Evolutionary conservation across 2,888 invertebrate species (phyloP).

Genomic region (Apotomis betuletana): DNA sequence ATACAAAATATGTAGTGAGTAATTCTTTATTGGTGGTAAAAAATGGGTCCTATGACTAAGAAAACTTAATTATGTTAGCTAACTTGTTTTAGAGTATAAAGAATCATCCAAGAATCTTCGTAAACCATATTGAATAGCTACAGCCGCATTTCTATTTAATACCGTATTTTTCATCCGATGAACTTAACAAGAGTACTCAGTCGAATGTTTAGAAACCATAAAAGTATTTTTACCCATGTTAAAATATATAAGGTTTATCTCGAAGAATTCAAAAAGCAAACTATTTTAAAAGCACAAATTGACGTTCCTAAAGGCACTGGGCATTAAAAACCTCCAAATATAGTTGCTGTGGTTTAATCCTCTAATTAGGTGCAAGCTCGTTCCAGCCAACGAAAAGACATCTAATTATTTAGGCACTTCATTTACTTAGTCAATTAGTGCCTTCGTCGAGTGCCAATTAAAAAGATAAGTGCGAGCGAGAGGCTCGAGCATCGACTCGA

Average conservation of each 20-base stretch:
- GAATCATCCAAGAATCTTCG: too few relatives aligned
- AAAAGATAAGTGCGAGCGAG: slow-evolving; percentile 77
- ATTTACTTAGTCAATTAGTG: slow-evolving; percentile 81
- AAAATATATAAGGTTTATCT: neutral
- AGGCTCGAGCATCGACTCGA: slow-evolving; percentile 60
- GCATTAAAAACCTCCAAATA: slow-evolving; percentile 19
- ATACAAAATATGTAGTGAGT: slow-evolving; percentile 8
- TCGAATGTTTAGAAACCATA: too few relatives aligned
- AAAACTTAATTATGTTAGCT: too few relatives aligned
- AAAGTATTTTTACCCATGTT: too few relatives aligned
- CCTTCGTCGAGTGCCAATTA: slow-evolving; percentile 78
- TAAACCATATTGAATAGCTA: too few relatives aligned
- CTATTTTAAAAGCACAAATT: neutral
- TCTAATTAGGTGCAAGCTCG: slow-evolving; percentile 49
- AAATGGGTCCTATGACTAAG: neutral
- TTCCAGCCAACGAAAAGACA: slow-evolving; percentile 66
- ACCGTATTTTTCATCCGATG: too few relatives aligned
- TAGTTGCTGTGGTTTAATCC: slow-evolving; percentile 18
- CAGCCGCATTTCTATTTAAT: too few relatives aligned
- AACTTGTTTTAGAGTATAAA: too few relatives aligned
- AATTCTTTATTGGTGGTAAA: neutral
- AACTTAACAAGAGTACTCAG: too few relatives aligned
- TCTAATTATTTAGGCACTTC: slow-evolving; percentile 77
- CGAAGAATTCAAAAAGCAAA: neutral
- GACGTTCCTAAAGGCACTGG: neutral